A percentile compares a stretch with the other conserved stretches of the same genome.
Conservation (phyloP, 2,113 vertebrate genomes). For the Haplochromis burtoni region DNA sequence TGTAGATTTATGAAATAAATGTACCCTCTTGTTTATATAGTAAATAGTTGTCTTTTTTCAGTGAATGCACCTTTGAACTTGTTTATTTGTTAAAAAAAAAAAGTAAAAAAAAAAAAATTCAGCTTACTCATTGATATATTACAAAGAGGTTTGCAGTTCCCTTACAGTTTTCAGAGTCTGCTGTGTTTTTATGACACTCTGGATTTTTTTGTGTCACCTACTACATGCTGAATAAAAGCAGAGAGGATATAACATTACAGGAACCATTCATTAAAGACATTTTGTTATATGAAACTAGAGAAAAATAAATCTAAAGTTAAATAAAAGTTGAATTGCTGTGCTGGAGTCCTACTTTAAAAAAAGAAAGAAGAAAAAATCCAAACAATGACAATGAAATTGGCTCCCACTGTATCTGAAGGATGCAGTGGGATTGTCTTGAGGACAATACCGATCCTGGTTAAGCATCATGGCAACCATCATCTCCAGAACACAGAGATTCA, state of each 20-base stretch:
- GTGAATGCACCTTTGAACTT: neutral
- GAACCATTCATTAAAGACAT: neutral
- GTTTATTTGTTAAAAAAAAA: constrained; percentile 55
- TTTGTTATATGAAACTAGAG: neutral
- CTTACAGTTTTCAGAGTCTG: neutral
- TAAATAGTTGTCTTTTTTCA: neutral
- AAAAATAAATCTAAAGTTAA: neutral
- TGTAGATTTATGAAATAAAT: constrained; percentile 22
- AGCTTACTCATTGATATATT: constrained; percentile 6
- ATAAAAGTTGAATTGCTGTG: neutral
- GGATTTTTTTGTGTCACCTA: neutral
- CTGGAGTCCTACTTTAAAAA: neutral
- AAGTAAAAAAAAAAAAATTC: constrained; percentile 1
- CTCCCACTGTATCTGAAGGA: constrained; percentile 18
- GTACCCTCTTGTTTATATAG: neutral
- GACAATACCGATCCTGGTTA: neutral
- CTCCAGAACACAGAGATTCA: neutral
- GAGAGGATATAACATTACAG: neutral
- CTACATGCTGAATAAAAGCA: neutral
- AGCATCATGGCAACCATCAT: constrained; percentile 26
- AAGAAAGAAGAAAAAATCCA: neutral
- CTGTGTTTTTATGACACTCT: neutral
- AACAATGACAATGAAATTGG: constrained; percentile 20
- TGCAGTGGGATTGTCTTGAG: constrained; percentile 5
- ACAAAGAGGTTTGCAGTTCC: constrained; percentile 5